phyloP scores from a whole-genome alignment of 2,797 vertebrate species.

The Chromis chromis region DNA sequence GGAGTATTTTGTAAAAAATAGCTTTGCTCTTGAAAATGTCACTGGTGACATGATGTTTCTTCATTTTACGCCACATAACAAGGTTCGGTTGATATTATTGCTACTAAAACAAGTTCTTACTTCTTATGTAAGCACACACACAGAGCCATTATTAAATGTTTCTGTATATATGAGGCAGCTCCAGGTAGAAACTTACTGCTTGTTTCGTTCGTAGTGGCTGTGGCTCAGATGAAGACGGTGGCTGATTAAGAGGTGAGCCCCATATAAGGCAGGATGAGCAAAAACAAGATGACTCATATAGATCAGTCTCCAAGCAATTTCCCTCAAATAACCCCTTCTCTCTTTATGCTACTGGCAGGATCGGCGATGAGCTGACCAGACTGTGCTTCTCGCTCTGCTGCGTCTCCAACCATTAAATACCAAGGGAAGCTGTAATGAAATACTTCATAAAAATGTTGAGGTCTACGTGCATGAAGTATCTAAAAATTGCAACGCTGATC shows the following conservation, averaged over 20 bases:
- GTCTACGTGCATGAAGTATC: constrained; percentile 36
- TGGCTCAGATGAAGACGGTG: constrained; percentile 26
- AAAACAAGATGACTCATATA: constrained; percentile 71
- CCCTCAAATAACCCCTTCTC: constrained; percentile 63
- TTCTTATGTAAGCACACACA: constrained; percentile 18
- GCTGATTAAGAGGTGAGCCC: constrained; percentile 51
- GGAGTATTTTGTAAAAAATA: background rate
- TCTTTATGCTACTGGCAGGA: constrained; percentile 55
- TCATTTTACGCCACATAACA: constrained; percentile 7
- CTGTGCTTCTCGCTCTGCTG: constrained; percentile 60
- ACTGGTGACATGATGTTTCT: background rate
- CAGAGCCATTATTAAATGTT: constrained; percentile 31
- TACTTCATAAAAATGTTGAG: constrained; percentile 62
- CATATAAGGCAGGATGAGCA: constrained; percentile 56
- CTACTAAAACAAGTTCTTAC: constrained; percentile 11
- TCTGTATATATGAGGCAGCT: constrained; percentile 40
- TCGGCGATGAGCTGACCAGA: constrained; percentile 69
- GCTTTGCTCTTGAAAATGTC: background rate
- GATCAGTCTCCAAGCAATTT: constrained; percentile 65
- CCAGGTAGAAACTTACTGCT: constrained; percentile 30
- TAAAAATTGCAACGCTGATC: constrained; percentile 50
- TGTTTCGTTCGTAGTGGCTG: constrained; percentile 14
- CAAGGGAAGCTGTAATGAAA: constrained; percentile 55
- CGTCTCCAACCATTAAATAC: constrained; percentile 62
- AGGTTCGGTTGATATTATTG: constrained; percentile 16